These are phyloP conservation scores for Xylocopa sonorina DNA, from an alignment of 1,140 invertebrate genomes.

Conservation along the genomic window DNA sequence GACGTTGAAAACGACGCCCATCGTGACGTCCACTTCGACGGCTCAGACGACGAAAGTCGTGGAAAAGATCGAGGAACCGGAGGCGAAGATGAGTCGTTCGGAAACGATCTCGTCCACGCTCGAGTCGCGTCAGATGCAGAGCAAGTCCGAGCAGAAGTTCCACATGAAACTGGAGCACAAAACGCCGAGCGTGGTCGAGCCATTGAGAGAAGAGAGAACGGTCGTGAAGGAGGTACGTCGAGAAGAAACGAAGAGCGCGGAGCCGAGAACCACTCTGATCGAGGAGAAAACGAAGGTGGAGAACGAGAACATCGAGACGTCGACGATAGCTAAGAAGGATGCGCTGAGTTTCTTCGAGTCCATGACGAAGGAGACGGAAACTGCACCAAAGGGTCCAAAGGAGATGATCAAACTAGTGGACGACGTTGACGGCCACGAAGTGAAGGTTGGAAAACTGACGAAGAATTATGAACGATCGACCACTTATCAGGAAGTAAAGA, in stretches of 20 bases:
- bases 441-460: constrained; percentile 78
- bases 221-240: constrained; percentile 55
- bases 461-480: constrained; percentile 79
- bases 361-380: constrained; percentile 81
- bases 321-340: constrained; percentile 80
- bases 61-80: constrained; percentile 63
- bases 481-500: constrained; percentile 73
- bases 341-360: constrained; percentile 84
- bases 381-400: constrained; percentile 70
- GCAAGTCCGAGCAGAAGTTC: constrained; percentile 80
- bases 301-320: constrained; percentile 80
- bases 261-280: constrained; percentile 38
- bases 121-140: constrained; percentile 78
- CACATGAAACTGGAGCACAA: constrained; percentile 81
- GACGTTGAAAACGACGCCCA: constrained; percentile 71
- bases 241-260: constrained; percentile 52
- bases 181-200: constrained; percentile 71
- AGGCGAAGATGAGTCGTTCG: constrained; percentile 71
- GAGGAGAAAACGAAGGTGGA: constrained; percentile 66
- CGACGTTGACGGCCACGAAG: constrained; percentile 69
- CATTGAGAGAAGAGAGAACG: constrained; percentile 64
- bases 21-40: neutral
- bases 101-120: constrained; percentile 78
- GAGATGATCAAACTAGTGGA: constrained; percentile 77
- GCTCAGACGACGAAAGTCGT: constrained; percentile 72